Evolutionary conservation across 2,113 vertebrate species (phyloP).

Genomic region (Carassius gibelio): DNA sequence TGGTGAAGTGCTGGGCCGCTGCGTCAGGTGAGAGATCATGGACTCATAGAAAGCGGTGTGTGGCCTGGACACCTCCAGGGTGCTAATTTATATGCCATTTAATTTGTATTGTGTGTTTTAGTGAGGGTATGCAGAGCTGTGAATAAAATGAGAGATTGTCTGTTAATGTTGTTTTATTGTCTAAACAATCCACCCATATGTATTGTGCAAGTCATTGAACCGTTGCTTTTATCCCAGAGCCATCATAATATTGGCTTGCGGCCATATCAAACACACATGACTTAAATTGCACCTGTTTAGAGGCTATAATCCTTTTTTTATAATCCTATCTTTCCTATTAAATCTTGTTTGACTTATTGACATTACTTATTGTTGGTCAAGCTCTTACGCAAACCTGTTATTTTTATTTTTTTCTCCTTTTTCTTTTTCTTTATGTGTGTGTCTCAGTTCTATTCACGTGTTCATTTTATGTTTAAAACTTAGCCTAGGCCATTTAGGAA

Average conservation of each 20-base stretch:
- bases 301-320: not conserved
- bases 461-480: not conserved
- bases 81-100: not conserved
- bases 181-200: not conserved
- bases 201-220: constrained; percentile 40
- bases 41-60: constrained; percentile 12
- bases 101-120: not conserved
- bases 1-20: constrained; percentile 22
- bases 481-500: not conserved
- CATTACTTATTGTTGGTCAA: no score
- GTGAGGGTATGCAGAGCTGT: not conserved
- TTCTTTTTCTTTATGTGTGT: not conserved
- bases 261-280: not conserved
- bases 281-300: not conserved
- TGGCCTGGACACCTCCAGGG: not conserved
- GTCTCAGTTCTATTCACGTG: not conserved
- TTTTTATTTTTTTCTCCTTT: not conserved
- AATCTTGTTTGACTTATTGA: not conserved
- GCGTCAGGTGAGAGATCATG: constrained; percentile 36
- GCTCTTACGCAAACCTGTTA: not conserved
- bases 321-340: not conserved
- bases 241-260: constrained; percentile 26
- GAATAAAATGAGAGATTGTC: not conserved
- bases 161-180: not conserved
- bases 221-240: not conserved